These are phyloP conservation scores for Anthonomus grandis DNA, from an alignment of 1,140 invertebrate species.

Conservation along the genomic window DNA sequence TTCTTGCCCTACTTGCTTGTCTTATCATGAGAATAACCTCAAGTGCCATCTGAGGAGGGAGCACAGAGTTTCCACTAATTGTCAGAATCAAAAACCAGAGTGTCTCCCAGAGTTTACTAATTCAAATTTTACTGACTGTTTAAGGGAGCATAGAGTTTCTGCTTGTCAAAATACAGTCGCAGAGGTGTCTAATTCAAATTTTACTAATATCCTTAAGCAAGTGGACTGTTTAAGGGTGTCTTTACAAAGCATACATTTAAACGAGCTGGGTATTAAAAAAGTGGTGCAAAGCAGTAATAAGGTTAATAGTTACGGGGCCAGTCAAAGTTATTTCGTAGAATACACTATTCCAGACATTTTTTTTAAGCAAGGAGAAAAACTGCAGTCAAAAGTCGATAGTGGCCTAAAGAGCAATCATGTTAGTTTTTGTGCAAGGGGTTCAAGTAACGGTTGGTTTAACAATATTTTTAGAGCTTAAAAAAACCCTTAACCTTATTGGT, in stretches of 20 bases:
- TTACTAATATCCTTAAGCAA: constrained; percentile 34
- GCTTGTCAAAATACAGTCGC: no score
- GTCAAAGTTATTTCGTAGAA: constrained; percentile 43
- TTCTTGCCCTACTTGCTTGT: constrained; percentile 28
- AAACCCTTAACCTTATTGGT: not conserved
- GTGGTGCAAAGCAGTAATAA: constrained; percentile 18
- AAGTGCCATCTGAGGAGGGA: constrained; percentile 31
- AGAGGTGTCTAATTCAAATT: no score
- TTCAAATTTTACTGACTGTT: no score
- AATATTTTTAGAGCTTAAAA: not conserved
- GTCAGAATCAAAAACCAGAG: constrained; percentile 11
- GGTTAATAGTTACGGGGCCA: constrained; percentile 25
- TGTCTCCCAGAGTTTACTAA: no score
- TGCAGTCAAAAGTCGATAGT: constrained; percentile 38
- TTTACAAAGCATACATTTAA: constrained; percentile 39
- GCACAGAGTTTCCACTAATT: not conserved
- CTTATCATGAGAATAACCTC: constrained; percentile 33
- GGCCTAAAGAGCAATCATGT: constrained; percentile 36
- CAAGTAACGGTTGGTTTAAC: constrained; percentile 20
- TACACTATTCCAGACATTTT: constrained; percentile 40
- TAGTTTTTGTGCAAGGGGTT: constrained; percentile 39
- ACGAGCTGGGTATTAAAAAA: constrained; percentile 38
- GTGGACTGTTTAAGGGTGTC: constrained; percentile 40
- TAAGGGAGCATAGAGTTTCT: no score
- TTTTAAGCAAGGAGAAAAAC: constrained; percentile 20